Percentiles rank a stretch among this genome's conserved stretches.
phyloP scores from a whole-genome alignment of 2,888 invertebrate genomes.

The Omphaloscelis lunosa region DNA sequence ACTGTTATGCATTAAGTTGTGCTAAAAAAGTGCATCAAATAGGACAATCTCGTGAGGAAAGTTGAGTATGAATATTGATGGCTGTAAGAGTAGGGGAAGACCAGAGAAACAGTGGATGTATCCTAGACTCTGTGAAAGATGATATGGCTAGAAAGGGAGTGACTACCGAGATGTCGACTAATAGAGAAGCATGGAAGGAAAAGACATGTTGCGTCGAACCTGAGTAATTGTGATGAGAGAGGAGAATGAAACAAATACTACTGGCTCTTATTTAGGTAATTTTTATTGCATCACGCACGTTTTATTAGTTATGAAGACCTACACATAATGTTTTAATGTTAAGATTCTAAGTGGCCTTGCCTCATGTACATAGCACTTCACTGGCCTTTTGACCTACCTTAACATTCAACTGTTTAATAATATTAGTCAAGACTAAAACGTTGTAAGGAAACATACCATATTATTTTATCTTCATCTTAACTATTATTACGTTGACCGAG shows the following conservation, averaged over 20 bases:
- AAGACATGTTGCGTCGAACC: background rate
- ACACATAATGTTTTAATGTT: background rate
- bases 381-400: slow-evolving; percentile 18
- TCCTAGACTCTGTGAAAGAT: background rate
- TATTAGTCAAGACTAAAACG: slow-evolving; percentile 32
- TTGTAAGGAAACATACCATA: slow-evolving; percentile 11
- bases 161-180: background rate
- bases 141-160: background rate
- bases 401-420: slow-evolving; percentile 15
- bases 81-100: background rate
- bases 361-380: background rate
- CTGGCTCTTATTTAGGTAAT: background rate
- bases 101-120: background rate
- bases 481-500: slow-evolving; percentile 48
- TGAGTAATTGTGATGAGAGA: background rate
- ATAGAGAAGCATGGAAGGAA: background rate
- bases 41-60: background rate
- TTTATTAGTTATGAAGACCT: background rate
- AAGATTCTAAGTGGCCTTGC: slow-evolving; percentile 11
- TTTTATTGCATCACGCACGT: background rate
- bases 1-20: background rate
- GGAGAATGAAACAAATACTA: background rate
- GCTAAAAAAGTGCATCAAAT: background rate
- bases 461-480: slow-evolving; percentile 30
- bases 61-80: background rate